phyloP scores from a whole-genome alignment of 2,113 vertebrate species.

The Phyllostomus discolor region DNA sequence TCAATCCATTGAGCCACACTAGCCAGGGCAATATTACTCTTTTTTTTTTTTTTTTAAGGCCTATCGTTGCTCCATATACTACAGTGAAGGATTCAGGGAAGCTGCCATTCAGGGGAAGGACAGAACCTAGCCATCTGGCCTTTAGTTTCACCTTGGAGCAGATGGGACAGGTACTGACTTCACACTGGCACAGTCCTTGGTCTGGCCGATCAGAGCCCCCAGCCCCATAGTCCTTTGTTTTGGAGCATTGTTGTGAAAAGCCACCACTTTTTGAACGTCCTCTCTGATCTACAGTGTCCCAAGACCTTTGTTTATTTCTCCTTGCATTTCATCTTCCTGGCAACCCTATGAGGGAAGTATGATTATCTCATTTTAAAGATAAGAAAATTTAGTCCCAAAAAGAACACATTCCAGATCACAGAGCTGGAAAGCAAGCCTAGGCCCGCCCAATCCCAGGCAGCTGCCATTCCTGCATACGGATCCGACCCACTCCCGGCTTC shows the following conservation, averaged over 20 bases:
- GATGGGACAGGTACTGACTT: neutral
- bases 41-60: neutral
- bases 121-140: neutral
- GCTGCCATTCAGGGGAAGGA: neutral
- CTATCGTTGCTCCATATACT: neutral
- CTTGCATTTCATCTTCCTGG: neutral
- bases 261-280: neutral
- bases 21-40: neutral
- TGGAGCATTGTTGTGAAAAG: neutral
- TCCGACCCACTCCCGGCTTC: too few relatives aligned
- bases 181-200: neutral
- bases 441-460: neutral
- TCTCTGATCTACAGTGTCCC: neutral
- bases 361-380: neutral
- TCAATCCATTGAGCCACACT: too few relatives aligned
- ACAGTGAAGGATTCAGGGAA: neutral
- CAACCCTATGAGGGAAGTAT: neutral
- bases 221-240: neutral
- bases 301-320: neutral
- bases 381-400: neutral
- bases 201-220: neutral
- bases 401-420: neutral
- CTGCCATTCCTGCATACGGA: fast-evolving
- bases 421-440: neutral
- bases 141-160: neutral